Conservation (phyloP, 2,797 vertebrate genomes). For the Carduelis carduelis region DNA sequence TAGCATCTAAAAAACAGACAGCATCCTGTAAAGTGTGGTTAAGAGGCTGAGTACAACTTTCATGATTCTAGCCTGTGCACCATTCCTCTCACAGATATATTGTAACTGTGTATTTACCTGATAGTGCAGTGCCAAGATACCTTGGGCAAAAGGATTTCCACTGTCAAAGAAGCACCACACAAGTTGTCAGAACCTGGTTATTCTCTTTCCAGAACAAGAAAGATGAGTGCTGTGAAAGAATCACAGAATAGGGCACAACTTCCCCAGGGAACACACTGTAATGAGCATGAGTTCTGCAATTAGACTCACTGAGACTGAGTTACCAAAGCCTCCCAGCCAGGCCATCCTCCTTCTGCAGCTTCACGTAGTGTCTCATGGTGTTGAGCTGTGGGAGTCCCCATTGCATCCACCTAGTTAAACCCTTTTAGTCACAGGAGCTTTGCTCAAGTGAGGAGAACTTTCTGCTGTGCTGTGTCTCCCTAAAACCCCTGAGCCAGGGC, state of each 20-base stretch:
- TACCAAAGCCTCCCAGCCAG: neutral
- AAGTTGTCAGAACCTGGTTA: neutral
- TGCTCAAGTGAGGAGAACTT: neutral
- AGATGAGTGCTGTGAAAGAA: neutral
- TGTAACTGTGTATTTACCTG: neutral
- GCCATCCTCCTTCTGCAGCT: neutral
- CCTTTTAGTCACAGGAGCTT: neutral
- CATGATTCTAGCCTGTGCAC: neutral
- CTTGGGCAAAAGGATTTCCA: neutral
- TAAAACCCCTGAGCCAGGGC: neutral
- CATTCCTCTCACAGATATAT: neutral
- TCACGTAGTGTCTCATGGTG: neutral
- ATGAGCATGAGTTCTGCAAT: neutral
- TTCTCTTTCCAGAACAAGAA: neutral
- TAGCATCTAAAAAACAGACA: neutral
- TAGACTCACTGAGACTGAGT: fast-evolving
- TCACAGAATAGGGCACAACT: neutral
- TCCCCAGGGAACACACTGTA: neutral
- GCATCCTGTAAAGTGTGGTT: neutral
- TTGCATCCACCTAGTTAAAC: neutral
- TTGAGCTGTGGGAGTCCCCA: neutral
- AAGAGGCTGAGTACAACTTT: neutral
- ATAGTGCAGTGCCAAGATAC: neutral
- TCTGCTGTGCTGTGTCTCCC: neutral
- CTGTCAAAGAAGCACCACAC: neutral